Conservation (phyloP, 2,113 vertebrate species). For the Phylloscopus trochilus region DNA sequence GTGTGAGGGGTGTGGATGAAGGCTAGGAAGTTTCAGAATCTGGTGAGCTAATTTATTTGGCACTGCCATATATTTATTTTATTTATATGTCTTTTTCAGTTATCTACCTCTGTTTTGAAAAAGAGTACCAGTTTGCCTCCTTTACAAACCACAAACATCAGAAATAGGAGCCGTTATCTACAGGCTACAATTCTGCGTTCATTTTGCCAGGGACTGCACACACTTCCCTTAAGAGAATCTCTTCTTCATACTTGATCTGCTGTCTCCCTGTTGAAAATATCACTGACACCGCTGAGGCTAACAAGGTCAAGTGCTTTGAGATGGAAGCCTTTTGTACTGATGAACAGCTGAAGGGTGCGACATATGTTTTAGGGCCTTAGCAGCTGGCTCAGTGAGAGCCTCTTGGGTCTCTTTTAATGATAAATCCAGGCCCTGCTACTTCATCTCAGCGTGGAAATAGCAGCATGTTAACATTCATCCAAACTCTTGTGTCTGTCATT, state of each 20-base stretch:
- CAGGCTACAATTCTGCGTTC: neutral
- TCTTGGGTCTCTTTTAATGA: conserved; percentile 69
- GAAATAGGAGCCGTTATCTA: neutral
- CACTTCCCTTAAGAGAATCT: conserved; percentile 24
- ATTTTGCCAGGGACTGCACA: neutral
- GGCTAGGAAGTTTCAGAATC: neutral
- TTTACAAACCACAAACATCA: neutral
- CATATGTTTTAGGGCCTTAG: conserved; percentile 69
- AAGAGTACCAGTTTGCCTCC: neutral
- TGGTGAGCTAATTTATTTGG: neutral
- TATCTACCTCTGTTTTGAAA: neutral
- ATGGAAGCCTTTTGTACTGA: conserved; percentile 64
- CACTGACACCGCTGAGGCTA: conserved; percentile 64
- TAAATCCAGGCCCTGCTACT: conserved; percentile 65
- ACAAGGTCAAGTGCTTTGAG: conserved; percentile 71
- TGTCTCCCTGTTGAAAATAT: conserved; percentile 57
- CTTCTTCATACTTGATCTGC: conserved; percentile 51
- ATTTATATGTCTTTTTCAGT: neutral
- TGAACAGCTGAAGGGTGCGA: conserved; percentile 67
- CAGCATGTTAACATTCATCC: conserved; percentile 64
- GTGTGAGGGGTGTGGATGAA: accelerated
- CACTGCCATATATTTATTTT: neutral
- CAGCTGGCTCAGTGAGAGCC: conserved; percentile 64
- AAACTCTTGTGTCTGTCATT: conserved; percentile 58
- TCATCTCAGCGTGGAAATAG: conserved; percentile 63